These are phyloP conservation scores for Phalera bucephala DNA, from an alignment of 2,888 invertebrate species.

Conservation along the genomic window DNA sequence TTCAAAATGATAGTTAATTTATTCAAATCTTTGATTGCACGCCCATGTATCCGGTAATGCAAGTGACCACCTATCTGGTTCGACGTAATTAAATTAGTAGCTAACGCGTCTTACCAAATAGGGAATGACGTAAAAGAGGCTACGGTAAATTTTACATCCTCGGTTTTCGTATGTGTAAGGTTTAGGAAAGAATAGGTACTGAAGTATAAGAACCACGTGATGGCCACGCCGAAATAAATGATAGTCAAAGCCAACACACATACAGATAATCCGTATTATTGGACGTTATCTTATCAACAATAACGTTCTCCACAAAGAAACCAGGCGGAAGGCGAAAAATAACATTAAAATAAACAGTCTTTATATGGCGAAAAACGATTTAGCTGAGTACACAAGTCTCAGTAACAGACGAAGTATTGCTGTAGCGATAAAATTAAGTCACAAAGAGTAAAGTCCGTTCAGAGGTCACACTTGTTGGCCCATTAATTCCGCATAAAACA, in stretches of 20 bases:
- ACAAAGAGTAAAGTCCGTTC: constrained; percentile 43
- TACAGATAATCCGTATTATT: constrained; percentile 24
- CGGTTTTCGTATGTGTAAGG: neutral
- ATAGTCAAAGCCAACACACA: constrained; percentile 15
- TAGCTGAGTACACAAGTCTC: constrained; percentile 40
- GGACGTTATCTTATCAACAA: constrained; percentile 44
- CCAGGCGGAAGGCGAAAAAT: constrained; percentile 47
- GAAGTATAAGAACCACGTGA: constrained; percentile 4
- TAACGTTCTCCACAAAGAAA: constrained; percentile 40
- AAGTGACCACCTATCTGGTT: too few species aligned
- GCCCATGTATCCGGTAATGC: neutral
- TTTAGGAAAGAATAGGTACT: neutral
- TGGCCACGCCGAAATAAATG: constrained; percentile 14
- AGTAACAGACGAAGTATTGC: constrained; percentile 43
- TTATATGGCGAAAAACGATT: constrained; percentile 56
- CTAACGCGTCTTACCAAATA: neutral
- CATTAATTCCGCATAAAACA: constrained; percentile 61
- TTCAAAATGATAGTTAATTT: constrained; percentile 27
- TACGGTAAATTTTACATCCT: neutral
- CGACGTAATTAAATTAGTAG: constrained; percentile 2
- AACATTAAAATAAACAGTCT: constrained; percentile 49
- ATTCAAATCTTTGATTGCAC: constrained; percentile 17
- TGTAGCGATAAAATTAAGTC: constrained; percentile 48
- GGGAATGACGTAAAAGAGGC: neutral
- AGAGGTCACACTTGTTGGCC: constrained; percentile 55